Evolutionary conservation across 2,113 vertebrate species (phyloP).

Genomic region (Coryphaenoides rupestris): DNA sequence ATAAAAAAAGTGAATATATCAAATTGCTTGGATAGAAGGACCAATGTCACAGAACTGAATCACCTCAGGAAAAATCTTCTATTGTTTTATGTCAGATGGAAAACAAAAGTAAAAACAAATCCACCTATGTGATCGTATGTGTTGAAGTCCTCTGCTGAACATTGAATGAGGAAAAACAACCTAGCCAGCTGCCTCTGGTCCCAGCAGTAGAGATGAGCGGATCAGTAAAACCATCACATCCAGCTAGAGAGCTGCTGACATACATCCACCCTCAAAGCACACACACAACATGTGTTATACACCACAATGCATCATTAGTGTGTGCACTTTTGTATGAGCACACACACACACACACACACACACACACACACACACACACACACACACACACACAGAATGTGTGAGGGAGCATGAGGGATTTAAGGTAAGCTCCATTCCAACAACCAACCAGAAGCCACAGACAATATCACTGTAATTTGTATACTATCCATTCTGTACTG

Average conservation of each 20-base stretch:
- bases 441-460: background rate
- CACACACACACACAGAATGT: background rate
- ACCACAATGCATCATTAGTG: background rate
- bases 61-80: too few species aligned
- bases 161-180: too few species aligned
- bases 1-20: too few species aligned
- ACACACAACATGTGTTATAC: background rate
- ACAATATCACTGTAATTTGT: background rate
- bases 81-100: too few species aligned
- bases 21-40: too few species aligned
- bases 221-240: background rate
- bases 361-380: background rate
- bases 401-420: background rate
- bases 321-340: background rate
- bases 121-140: too few species aligned
- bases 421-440: background rate
- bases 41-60: too few species aligned
- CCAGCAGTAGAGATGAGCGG: background rate
- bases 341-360: too few species aligned
- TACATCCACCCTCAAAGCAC: background rate
- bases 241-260: background rate
- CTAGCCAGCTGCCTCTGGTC: background rate
- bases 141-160: too few species aligned
- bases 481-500: too few species aligned
- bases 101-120: too few species aligned